A percentile compares a stretch with the other conserved stretches of the same genome.
Evolutionary conservation across 2,888 invertebrate genomes (phyloP).

Genomic region (Cephus nigrinus): DNA sequence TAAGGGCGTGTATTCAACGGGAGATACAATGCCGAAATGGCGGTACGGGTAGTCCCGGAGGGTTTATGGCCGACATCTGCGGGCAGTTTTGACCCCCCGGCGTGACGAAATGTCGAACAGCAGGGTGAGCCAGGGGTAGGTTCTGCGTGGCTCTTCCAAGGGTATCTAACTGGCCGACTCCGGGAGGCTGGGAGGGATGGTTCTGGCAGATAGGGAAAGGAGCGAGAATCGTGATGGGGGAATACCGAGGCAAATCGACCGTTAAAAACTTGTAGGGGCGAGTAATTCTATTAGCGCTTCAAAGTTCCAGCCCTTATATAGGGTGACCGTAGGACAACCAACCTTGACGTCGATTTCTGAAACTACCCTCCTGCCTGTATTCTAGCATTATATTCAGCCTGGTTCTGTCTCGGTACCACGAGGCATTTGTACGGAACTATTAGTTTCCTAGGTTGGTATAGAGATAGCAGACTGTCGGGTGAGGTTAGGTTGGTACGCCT

Average conservation of each 20-base stretch:
- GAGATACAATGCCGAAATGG: conserved; percentile 53
- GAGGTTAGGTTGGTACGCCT: background rate
- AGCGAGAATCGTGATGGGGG: conserved; percentile 15
- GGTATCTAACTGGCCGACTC: conserved; percentile 45
- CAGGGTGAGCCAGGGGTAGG: conserved; percentile 32
- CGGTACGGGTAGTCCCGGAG: conserved; percentile 23
- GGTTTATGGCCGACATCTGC: conserved; percentile 63
- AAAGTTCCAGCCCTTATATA: conserved; percentile 1
- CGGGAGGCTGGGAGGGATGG: conserved; percentile 26
- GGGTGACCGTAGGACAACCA: background rate
- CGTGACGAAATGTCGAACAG: conserved; percentile 59
- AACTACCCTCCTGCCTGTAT: background rate
- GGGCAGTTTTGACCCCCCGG: conserved; percentile 63
- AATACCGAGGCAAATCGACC: conserved; percentile 58
- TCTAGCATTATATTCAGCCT: background rate
- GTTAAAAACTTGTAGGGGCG: conserved; percentile 60
- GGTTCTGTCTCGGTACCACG: background rate
- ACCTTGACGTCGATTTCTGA: background rate
- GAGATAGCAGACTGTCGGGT: background rate
- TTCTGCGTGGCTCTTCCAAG: conserved; percentile 40
- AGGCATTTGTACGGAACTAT: background rate
- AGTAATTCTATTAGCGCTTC: conserved; percentile 57
- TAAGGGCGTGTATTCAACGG: conserved; percentile 60
- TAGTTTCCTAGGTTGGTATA: background rate
- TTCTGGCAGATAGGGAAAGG: conserved; percentile 15